Evolutionary conservation across 2,113 vertebrate species (phyloP).

Genomic region (Phasianus colchicus): DNA sequence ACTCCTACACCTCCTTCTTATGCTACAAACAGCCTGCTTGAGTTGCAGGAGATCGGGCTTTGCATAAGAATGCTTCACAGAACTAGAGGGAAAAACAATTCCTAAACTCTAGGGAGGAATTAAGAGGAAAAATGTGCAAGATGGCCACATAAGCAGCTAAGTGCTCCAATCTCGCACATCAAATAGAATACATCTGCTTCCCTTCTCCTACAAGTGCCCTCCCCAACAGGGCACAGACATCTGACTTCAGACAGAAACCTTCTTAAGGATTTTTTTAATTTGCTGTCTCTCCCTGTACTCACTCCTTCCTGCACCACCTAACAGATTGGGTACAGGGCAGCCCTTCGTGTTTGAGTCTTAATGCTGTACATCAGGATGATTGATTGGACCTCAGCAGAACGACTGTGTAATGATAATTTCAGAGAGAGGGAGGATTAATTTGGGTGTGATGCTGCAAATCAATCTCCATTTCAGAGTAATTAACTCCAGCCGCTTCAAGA

Average conservation of each 20-base stretch:
- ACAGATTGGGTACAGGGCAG: background rate
- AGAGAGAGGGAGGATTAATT: background rate
- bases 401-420: background rate
- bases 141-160: constrained; percentile 17
- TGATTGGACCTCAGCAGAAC: background rate
- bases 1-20: background rate
- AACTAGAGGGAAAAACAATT: background rate
- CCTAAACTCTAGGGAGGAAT: constrained; percentile 13
- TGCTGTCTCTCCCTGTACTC: background rate
- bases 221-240: background rate
- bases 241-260: constrained; percentile 32
- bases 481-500: background rate
- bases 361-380: background rate
- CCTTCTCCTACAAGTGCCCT: background rate
- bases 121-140: constrained; percentile 9
- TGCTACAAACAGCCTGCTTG: background rate
- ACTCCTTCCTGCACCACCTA: background rate
- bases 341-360: fast-evolving
- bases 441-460: background rate
- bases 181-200: constrained; percentile 39
- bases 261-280: background rate
- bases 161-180: background rate
- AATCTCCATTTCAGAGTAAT: constrained; percentile 7
- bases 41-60: background rate
- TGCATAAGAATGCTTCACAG: constrained; percentile 11